phyloP scores from a whole-genome alignment of 2,888 invertebrate genomes.

The Prosopocoilus inquinatus region DNA sequence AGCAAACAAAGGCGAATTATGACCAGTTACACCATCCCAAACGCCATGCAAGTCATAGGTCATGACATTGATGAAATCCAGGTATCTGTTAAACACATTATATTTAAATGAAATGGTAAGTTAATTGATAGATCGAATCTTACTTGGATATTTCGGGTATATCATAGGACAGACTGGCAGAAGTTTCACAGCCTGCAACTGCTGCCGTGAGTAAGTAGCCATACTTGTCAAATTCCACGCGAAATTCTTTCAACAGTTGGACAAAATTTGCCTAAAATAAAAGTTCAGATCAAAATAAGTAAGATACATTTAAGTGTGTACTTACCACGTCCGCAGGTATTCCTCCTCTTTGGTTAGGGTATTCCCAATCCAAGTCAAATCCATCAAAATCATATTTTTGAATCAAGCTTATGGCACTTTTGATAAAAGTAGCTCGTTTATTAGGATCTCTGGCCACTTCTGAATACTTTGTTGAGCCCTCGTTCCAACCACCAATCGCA shows the following conservation, averaged over 20 bases:
- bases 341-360: slow-evolving; percentile 58
- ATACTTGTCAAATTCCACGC: slow-evolving; percentile 52
- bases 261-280: slow-evolving; percentile 42
- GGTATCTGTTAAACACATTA: slow-evolving; percentile 17
- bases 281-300: too few species aligned
- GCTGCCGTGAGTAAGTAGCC: slow-evolving; percentile 60
- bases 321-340: slow-evolving; percentile 33
- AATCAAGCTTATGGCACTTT: slow-evolving; percentile 56
- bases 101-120: too few species aligned
- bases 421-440: slow-evolving; percentile 56
- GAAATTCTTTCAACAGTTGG: slow-evolving; percentile 55
- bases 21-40: slow-evolving; percentile 64
- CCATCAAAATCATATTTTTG: slow-evolving; percentile 63
- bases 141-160: slow-evolving; percentile 58
- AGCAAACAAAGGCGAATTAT: slow-evolving; percentile 65
- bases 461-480: slow-evolving; percentile 47
- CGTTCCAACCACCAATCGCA: slow-evolving; percentile 68
- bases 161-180: slow-evolving; percentile 58
- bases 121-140: too few species aligned
- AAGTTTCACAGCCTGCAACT: slow-evolving; percentile 50
- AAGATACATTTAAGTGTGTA: too few species aligned
- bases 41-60: slow-evolving; percentile 71
- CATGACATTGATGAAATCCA: slow-evolving; percentile 72
- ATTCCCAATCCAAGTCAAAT: slow-evolving; percentile 72
- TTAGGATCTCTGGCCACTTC: slow-evolving; percentile 51